These are phyloP conservation scores for Leptopterna dolabrata DNA, from an alignment of 2,888 invertebrate species.

Conservation along the genomic window DNA sequence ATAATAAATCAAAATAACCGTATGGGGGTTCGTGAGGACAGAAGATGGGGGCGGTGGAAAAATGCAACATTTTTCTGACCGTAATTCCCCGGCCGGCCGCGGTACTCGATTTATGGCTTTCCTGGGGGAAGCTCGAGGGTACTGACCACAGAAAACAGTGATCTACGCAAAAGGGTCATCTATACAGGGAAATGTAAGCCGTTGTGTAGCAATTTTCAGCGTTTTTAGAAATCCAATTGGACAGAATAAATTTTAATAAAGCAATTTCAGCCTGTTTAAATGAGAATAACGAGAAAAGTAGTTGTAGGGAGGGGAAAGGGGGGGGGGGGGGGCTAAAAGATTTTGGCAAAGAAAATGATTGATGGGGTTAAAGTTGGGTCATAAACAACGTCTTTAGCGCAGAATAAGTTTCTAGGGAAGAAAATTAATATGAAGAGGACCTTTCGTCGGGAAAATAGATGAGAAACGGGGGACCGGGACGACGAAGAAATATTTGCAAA, in stretches of 20 bases:
- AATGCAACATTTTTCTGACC: neutral
- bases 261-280: neutral
- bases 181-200: no score
- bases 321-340: constrained; percentile 9
- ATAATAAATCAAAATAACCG: no score
- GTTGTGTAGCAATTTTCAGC: no score
- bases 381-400: constrained; percentile 47
- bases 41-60: no score
- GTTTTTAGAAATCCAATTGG: neutral
- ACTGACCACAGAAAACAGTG: no score
- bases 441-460: neutral
- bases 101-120: no score
- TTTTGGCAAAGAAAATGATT: constrained; percentile 38
- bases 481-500: constrained; percentile 58
- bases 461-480: neutral
- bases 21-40: no score
- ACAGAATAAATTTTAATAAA: neutral
- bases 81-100: no score
- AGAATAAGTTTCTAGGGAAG: constrained; percentile 41
- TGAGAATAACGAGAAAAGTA: neutral
- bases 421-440: constrained; percentile 48
- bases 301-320: neutral
- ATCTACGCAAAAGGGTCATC: no score
- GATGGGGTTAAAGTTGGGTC: constrained; percentile 34
- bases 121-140: no score